Conservation (phyloP, 1,140 invertebrate genomes). For the Proales similis region DNA sequence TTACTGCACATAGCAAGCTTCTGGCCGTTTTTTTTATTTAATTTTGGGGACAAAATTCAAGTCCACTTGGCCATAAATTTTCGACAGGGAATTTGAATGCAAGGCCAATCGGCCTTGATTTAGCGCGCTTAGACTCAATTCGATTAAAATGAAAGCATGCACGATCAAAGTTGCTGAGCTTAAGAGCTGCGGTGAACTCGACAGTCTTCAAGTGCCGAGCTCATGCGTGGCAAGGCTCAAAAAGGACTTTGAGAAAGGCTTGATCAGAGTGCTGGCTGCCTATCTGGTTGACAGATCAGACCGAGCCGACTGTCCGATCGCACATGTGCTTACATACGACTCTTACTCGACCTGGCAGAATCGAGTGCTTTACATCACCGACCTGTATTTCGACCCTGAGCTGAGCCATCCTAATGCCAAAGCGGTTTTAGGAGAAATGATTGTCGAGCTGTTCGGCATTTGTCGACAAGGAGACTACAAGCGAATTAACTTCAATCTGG, state of each 20-base stretch:
- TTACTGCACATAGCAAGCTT: constrained; percentile 5
- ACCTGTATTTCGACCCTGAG: not conserved
- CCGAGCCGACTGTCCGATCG: too few species aligned
- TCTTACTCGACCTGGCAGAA: constrained; percentile 34
- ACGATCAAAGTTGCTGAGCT: not conserved
- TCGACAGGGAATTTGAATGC: too few species aligned
- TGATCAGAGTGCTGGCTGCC: too few species aligned
- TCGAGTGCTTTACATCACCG: constrained; percentile 2
- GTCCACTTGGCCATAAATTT: too few species aligned
- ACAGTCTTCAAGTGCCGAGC: too few species aligned
- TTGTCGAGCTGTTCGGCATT: constrained; percentile 1
- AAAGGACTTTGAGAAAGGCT: too few species aligned
- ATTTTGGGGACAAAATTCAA: not conserved
- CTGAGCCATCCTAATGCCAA: not conserved
- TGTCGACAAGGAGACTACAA: constrained; percentile 1
- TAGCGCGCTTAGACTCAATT: too few species aligned
- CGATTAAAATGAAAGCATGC: too few species aligned
- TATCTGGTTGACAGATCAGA: too few species aligned
- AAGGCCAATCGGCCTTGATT: too few species aligned
- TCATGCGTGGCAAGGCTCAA: too few species aligned
- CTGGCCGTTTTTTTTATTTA: constrained; percentile 12
- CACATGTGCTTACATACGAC: constrained; percentile 15
- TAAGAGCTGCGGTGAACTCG: not conserved
- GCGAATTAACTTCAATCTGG: constrained; percentile 5
- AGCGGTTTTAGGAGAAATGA: constrained; percentile 2